These are phyloP conservation scores for Piprites chloris DNA, from an alignment of 2,113 vertebrate species.

Conservation along the genomic window DNA sequence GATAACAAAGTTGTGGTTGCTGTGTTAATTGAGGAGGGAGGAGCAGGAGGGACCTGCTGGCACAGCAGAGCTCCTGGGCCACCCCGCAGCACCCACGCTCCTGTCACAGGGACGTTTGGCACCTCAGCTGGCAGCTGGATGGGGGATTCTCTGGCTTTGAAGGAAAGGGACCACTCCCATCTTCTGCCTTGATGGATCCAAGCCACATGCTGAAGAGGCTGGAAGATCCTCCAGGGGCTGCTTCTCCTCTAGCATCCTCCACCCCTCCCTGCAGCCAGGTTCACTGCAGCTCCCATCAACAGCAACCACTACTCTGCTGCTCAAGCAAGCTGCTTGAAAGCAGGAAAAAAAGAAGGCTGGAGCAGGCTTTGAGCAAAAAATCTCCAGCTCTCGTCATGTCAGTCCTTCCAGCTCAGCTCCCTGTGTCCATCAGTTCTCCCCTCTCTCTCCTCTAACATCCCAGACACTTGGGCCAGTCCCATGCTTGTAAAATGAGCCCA, in stretches of 20 bases:
- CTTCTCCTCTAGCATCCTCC: not conserved
- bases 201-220: not conserved
- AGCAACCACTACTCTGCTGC: not conserved
- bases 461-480: not conserved
- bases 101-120: not conserved
- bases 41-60: not conserved
- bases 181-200: not conserved
- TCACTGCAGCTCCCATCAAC: not conserved
- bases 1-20: constrained; percentile 45
- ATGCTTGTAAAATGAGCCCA: rapidly evolving
- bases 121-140: not conserved
- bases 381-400: rapidly evolving
- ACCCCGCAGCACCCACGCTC: not conserved
- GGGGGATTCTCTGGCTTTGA: not conserved
- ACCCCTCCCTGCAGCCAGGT: not conserved
- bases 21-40: constrained; percentile 61
- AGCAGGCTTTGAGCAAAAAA: not conserved
- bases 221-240: not conserved
- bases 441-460: not conserved
- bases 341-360: not conserved
- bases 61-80: not conserved
- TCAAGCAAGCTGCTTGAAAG: not conserved
- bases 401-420: not conserved
- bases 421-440: not conserved
- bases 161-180: not conserved